Evolutionary conservation across 1,140 invertebrate species (phyloP), one percentile per base, ranked within the genome.

Genomic region (Calliopsis andreniformis): DNA sequence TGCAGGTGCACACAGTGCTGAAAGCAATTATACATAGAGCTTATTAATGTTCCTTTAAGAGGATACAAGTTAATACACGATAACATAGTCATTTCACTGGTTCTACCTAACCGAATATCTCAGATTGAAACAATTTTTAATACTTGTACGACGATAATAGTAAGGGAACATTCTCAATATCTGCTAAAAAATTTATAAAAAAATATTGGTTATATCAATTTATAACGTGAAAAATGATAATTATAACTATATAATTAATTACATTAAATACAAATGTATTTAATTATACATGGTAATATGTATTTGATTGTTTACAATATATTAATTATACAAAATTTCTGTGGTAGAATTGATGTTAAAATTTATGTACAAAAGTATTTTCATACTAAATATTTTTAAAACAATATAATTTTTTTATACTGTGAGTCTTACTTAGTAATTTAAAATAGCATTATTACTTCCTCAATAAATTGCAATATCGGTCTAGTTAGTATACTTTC

Each of bases 21-120:
- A 28, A 77, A 62, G 49, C 30, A 69, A 68, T 39, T 28, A 43
- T 45, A 55, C 3, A 58, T 20, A 49, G 23, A 75, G 20, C 53
- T 75, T 75, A 56, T 14, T 30, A 75, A 56, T 75, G 72, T 75
- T 75, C 53, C 43, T 68, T 68, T 75, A 58, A n/a, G 23, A 68
- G 7, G 20, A 43, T 8, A 55, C 16, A 32, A 28, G 0, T 18
- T 42, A 6, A 4, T 42, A 49, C 39, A 30, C 14, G 32, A 6
- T 42, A 51, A 16, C 14, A 6, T 53, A 63, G 32, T 18, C 1
- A 43, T 53, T 42, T 42, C 32, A 20, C 20, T 23, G 28, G 18
- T 32, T 73, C 39, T 53, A 64, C 20, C n/a, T 20, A 25, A 23
- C 43, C 7, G 14, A 43, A 53, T 3, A 43, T 12, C 28, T 55